Percentiles rank a stretch among this genome's conserved stretches.
Conservation (phyloP, 2,888 invertebrate species). For the Cheilosia grossa region DNA sequence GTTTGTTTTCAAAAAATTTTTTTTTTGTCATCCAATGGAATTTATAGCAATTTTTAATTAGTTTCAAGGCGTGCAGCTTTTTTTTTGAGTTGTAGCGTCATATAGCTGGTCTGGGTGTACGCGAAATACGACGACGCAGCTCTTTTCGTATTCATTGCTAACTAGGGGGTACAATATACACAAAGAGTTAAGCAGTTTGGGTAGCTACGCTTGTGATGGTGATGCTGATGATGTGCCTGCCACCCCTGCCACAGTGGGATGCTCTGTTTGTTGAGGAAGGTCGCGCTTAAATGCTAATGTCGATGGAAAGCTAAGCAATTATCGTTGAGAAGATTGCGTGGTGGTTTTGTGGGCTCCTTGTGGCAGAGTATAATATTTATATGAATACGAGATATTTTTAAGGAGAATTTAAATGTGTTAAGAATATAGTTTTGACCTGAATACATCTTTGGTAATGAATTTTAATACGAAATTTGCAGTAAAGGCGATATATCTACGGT, state of each 20-base stretch:
- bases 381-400: neutral
- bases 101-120: neutral
- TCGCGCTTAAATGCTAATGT: slow-evolving; percentile 26
- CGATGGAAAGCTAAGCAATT: slow-evolving; percentile 25
- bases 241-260: neutral
- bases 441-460: no score
- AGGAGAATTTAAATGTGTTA: neutral
- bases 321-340: slow-evolving; percentile 9
- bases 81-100: neutral
- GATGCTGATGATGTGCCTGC: neutral
- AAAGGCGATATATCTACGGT: no score
- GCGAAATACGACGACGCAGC: slow-evolving; percentile 7
- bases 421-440: no score
- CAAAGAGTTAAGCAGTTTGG: neutral
- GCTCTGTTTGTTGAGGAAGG: slow-evolving; percentile 9
- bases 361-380: neutral
- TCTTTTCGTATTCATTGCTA: slow-evolving; percentile 22
- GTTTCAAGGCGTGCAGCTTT: slow-evolving; percentile 11
- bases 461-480: no score
- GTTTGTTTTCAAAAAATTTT: neutral
- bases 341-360: neutral
- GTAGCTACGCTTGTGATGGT: neutral
- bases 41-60: slow-evolving; percentile 52
- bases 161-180: neutral
- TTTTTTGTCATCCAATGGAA: neutral